Evolutionary conservation across 2,797 vertebrate species (phyloP).

Genomic region (Macropus fuliginosus): DNA sequence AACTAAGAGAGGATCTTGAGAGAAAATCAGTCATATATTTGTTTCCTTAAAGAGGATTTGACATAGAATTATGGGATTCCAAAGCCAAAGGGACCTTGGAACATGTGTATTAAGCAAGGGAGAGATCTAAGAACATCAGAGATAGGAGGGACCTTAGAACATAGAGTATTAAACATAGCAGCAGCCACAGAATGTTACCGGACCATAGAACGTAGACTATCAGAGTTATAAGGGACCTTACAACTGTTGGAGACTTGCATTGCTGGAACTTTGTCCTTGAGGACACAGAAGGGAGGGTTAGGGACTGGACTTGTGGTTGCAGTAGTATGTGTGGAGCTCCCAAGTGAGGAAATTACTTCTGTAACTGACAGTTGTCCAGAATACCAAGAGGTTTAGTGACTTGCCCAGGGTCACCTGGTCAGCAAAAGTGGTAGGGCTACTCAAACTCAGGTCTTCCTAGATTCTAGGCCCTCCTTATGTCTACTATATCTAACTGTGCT

Average conservation of each 20-base stretch:
- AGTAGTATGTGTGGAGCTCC: background rate
- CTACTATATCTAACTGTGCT: too few species aligned
- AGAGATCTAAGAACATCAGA: background rate
- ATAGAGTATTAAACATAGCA: background rate
- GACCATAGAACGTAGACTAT: background rate
- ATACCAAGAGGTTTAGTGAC: too few species aligned
- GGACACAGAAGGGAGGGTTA: background rate
- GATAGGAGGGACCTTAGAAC: background rate
- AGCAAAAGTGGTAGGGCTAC: too few species aligned
- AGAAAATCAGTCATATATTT: slow-evolving; percentile 12
- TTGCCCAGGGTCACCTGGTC: too few species aligned
- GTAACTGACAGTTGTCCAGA: too few species aligned
- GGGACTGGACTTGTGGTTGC: background rate
- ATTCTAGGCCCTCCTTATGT: too few species aligned
- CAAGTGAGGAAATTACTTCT: too few species aligned
- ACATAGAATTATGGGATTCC: background rate
- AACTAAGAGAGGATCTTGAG: slow-evolving; percentile 23
- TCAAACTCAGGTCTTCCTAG: too few species aligned
- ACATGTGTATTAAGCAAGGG: background rate
- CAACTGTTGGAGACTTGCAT: background rate
- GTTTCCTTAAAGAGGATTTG: slow-evolving; percentile 11
- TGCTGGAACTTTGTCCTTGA: background rate
- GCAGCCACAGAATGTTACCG: too few species aligned
- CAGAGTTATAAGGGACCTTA: too few species aligned
- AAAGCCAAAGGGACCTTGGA: background rate